Base-by-base conservation (phyloP, 2,797 vertebrate species). In the Gallirallus australis region DNA sequence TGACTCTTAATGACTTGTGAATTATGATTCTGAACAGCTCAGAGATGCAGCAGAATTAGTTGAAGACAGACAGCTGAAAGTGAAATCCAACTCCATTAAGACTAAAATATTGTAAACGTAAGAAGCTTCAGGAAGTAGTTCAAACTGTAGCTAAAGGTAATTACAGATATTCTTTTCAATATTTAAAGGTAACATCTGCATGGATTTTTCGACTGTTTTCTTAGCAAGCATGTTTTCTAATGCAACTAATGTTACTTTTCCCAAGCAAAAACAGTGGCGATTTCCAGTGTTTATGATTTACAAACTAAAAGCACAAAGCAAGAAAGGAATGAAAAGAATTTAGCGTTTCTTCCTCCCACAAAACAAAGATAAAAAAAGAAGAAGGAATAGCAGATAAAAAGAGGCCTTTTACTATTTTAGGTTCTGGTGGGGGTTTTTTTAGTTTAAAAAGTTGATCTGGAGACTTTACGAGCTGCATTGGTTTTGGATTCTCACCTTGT, bases 271-370 rank as follows among this genome's bases (percentile, higher is more conserved):
- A 57, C 39, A 81, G 25, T 64, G 50, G 39, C 1, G 1, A 78
- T 65, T 92, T 82, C 33, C 60, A 93, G 76, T n/a, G 71, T 61
- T 9, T 48, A 40, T 76, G 40, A 27, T 81, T 91, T 52, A 66
- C 37, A 79, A 93, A 93, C 54, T 60, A 61, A 69, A 63, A 57
- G 68, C 7, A 64, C 15, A 78, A 94, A 88, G 13, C 5, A 83
- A 78, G 50, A n/a, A 82, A 72, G 50, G 82, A 94, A 91, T 92
- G 42, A 88, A 59, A 96, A 86, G 11, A 90, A 94, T 94, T 68
- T 69, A 61, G 18, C 59, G 35, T 47, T 86, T 80, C 37, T 52
- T 91, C 72, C 87, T 86, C 87, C 65, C 69, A 68, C 65, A 75
- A 80, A 95, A 48, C 25, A 7, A 95, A 95, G 73, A 94, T 95